Conservation (phyloP, 2,113 vertebrate genomes). For the Pollachius pollachius region DNA sequence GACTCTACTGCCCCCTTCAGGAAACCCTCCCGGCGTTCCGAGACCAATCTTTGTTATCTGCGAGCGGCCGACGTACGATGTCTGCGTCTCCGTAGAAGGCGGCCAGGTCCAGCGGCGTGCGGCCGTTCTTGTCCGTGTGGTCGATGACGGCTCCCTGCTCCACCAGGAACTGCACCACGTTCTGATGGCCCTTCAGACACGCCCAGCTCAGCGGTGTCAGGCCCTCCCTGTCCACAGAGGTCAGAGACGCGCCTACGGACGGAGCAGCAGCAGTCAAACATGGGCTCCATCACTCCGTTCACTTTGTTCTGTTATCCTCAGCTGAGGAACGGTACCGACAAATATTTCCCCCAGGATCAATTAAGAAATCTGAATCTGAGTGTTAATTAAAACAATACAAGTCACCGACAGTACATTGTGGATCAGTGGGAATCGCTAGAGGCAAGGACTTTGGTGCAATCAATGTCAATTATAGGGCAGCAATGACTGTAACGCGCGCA, state of each 20-base stretch:
- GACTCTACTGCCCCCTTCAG: too few species aligned
- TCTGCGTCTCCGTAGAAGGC: slow-evolving; percentile 96
- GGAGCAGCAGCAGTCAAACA: slow-evolving; percentile 2
- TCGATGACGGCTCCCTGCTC: slow-evolving; percentile 91
- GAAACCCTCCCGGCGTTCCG: too few species aligned
- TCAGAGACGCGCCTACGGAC: slow-evolving; percentile 82
- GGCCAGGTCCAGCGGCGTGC: slow-evolving; percentile 92
- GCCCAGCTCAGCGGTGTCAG: slow-evolving; percentile 95
- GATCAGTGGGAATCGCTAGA: not conserved
- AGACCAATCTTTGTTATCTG: not conserved
- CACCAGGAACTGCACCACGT: slow-evolving; percentile 88
- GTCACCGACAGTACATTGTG: not conserved
- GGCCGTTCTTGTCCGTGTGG: slow-evolving; percentile 94
- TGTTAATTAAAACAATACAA: not conserved
- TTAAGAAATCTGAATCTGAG: too few species aligned
- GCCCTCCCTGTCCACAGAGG: slow-evolving; percentile 93
- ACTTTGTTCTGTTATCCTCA: too few species aligned
- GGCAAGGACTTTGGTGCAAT: too few species aligned
- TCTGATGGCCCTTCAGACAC: slow-evolving; percentile 93
- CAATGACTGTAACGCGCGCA: too few species aligned
- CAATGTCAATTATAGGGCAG: too few species aligned
- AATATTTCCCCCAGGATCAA: too few species aligned
- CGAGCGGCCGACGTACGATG: slow-evolving; percentile 77
- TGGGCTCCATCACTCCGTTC: too few species aligned
- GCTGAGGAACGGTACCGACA: too few species aligned